Evolutionary conservation across 1,140 invertebrate genomes (phyloP).

Genomic region (Steinernema feltiae): DNA sequence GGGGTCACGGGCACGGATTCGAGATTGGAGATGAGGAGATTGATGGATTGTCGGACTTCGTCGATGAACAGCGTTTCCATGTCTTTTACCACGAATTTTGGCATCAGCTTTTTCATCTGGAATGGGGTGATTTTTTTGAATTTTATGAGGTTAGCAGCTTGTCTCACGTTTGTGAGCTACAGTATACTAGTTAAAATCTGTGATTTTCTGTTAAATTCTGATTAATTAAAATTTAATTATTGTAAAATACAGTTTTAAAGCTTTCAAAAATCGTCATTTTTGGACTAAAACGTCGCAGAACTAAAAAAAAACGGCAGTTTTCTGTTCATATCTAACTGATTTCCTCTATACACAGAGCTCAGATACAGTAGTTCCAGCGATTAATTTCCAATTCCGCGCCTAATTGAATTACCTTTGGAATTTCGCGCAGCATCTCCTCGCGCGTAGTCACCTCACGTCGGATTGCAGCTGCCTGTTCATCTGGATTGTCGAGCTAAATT

Average conservation of each 20-base stretch:
- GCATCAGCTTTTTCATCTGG: constrained; percentile 91
- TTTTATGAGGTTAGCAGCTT: neutral
- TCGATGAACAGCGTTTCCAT: constrained; percentile 99
- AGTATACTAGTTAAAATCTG: too few relatives aligned
- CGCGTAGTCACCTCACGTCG: constrained; percentile 92
- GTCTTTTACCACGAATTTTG: constrained; percentile 97
- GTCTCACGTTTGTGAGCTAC: neutral
- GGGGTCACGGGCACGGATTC: constrained; percentile 97
- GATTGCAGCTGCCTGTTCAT: constrained; percentile 98
- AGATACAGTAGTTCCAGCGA: too few relatives aligned
- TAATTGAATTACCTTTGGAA: constrained; percentile 74
- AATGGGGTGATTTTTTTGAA: neutral
- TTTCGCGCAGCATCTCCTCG: constrained; percentile 88
- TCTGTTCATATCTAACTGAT: too few relatives aligned
- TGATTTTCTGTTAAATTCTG: too few relatives aligned
- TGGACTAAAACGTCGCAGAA: too few relatives aligned
- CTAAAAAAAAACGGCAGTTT: too few relatives aligned
- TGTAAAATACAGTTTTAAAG: too few relatives aligned
- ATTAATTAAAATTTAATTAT: too few relatives aligned
- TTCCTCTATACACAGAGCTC: too few relatives aligned
- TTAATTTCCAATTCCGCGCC: neutral
- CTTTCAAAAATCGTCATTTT: too few relatives aligned
- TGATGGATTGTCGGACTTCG: constrained; percentile 93
- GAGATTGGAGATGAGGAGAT: constrained; percentile 93
- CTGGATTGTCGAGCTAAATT: constrained; percentile 65